Evolutionary conservation across 2,888 invertebrate species (phyloP).

Genomic region (Maniola hyperantus): DNA sequence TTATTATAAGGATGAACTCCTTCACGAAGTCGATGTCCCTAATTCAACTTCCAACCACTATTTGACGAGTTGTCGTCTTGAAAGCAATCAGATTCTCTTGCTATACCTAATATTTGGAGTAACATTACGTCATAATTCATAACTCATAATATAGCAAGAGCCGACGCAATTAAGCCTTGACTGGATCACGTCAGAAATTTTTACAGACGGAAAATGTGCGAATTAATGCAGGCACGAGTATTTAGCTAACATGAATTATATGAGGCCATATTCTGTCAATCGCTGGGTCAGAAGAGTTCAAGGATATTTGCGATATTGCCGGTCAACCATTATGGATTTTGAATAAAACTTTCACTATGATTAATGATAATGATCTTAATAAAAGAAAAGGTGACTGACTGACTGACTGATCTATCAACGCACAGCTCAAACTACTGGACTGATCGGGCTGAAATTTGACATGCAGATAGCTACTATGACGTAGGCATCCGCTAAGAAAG

Average conservation of each 20-base stretch:
- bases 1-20: no score
- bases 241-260: no score
- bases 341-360: background rate
- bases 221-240: background rate
- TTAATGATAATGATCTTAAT: background rate
- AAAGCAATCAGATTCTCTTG: background rate
- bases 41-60: no score
- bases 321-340: background rate
- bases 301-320: background rate
- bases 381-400: no score
- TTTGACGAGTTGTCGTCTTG: background rate
- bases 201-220: conserved; percentile 5
- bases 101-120: conserved; percentile 11
- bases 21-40: no score
- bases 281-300: no score
- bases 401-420: no score
- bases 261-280: no score
- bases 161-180: conserved; percentile 20
- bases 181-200: conserved; percentile 17
- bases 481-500: no score
- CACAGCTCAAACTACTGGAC: no score
- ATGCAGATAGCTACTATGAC: no score
- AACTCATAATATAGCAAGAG: background rate
- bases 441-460: no score
- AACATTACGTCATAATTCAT: conserved; percentile 29